Base-by-base conservation (phyloP, 2,797 vertebrate species). In the Pteropus rufus region DNA sequence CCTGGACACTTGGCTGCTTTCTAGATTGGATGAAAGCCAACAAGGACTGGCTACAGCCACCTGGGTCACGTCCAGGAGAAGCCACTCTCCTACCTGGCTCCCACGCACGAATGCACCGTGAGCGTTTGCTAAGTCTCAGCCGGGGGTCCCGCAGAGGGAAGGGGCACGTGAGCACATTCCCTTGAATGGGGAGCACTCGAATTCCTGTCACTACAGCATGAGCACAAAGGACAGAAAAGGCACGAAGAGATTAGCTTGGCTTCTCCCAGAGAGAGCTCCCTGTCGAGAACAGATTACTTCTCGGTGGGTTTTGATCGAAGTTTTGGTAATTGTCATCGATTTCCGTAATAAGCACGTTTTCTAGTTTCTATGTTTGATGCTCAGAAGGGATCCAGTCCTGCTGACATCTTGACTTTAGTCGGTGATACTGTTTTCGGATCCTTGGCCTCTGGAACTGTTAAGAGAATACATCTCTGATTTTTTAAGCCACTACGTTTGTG, bases 1-100 rank as follows among this genome's bases (percentile, higher is more conserved):
- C 93, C 69, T 92, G 64, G 86, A 82, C 82, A 69, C 75, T 95
- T 85, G 96, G 93, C 76, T 73, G 80, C 54, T 81, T 93, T 82
- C 60, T 58, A 44, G 83, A 15, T 52, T 93, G 96, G 64, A 65
- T 46, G 23, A 31, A 64, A 84, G 81, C 87, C 97, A 84, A 60
- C 4, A 49, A 75, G 36, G 76, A 77, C 36, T 11, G 49, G 72
- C 82, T 18, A 26, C 34, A 34, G 56, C 44, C 89, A 62, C 14
- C 6, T 29, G 79, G 82, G 56, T 60, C 52, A 46, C 1, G 7
- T 65, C 69, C 70, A 31, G 58, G 6, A 7, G 80, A 41, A 65
- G 41, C 69, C 5, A 8, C 19, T 24, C 31, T 73, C 75, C 41
- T n/a, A 80, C 70, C 73, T 52, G 80, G 89, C 52, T 67, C 52